Base-by-base conservation (phyloP, 2,888 invertebrate genomes). In the Shargacucullia verbasci region DNA sequence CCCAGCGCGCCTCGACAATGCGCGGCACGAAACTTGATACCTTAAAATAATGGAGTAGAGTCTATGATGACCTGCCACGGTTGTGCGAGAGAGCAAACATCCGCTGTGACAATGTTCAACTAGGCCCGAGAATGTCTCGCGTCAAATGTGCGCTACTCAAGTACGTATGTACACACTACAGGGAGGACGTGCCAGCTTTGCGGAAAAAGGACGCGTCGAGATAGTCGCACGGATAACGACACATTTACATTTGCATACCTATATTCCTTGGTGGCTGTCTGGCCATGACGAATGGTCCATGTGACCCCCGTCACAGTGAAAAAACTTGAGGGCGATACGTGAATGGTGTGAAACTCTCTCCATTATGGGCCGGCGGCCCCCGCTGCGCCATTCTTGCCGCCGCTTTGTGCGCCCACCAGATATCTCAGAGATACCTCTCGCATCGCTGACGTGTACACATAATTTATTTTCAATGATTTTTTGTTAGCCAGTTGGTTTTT, bases 281-380 rank as follows among this genome's bases (percentile, higher is more conserved):
- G 20, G 62, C 60, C 50, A 78, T 81, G 88, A 88, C 85, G 86
- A 83, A 87, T 88, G 85, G 83, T 83, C 78, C 76, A 62, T 67
- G 82, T 85, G 87, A 87, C 85, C 86, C 84, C 83, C 83, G 84
- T 85, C 83, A 81, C 77, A 61, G 72, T 60, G 79, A 83, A 86
- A 87, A 85, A 85, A 82, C 79, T 78, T 71, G 74, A 79, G 79
- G 84, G 79, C 82, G 80, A 83, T 81, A 78, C 78, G 71, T 88
- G 89, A 87, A 88, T 87, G 88, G 90, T 87, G 89, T 87, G 88
- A 89, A 89, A 81, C 86, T 84, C 81, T 82, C 79, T 78, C 85
- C 81, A 87, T 89, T 86, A 85, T 86, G 71, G 20, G 80, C 70
- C 71, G 73, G 66, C 70, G 81, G 75, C 82, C 81, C 92, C 92